Evolutionary conservation across 2,888 invertebrate species (phyloP).

Genomic region (Eupithecia insigniata): DNA sequence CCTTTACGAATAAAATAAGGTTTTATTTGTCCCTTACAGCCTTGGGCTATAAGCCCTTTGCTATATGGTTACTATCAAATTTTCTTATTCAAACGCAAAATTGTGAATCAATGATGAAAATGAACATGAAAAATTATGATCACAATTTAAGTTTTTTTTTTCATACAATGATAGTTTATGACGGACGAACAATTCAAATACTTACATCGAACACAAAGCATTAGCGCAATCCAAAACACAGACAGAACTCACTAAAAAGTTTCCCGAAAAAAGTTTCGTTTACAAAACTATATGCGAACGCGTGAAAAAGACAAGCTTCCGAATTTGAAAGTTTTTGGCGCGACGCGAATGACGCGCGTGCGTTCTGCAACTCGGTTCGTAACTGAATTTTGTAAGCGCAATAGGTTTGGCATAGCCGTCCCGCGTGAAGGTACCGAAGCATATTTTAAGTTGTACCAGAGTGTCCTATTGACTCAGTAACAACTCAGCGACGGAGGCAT

Average conservation of each 20-base stretch:
- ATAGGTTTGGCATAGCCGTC: conserved; percentile 63
- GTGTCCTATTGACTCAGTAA: conserved; percentile 37
- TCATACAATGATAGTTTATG: conserved; percentile 49
- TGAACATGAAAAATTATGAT: conserved; percentile 30
- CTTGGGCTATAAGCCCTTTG: not conserved
- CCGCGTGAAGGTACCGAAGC: conserved; percentile 71
- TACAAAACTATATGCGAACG: conserved; percentile 38
- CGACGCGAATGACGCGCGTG: conserved; percentile 74
- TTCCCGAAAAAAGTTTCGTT: conserved; percentile 46
- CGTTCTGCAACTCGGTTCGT: conserved; percentile 67
- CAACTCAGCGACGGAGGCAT: conserved; percentile 18
- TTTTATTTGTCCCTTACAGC: conserved; percentile 21
- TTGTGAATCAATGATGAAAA: conserved; percentile 39
- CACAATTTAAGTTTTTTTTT: conserved; percentile 34
- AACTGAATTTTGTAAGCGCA: conserved; percentile 82
- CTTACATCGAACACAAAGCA: conserved; percentile 80
- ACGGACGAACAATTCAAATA: conserved; percentile 77
- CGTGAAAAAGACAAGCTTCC: conserved; percentile 61
- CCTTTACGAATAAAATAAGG: conserved; percentile 53
- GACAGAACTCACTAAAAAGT: conserved; percentile 51
- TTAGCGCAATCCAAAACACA: conserved; percentile 75
- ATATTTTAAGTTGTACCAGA: conserved; percentile 42
- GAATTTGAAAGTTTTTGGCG: conserved; percentile 76
- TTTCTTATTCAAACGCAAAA: conserved; percentile 15
- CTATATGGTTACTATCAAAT: conserved; percentile 8